Percentiles rank a stretch among this genome's conserved stretches.
These are phyloP conservation scores for Vireo griseus DNA, from an alignment of 2,797 vertebrate genomes.

Conservation along the genomic window DNA sequence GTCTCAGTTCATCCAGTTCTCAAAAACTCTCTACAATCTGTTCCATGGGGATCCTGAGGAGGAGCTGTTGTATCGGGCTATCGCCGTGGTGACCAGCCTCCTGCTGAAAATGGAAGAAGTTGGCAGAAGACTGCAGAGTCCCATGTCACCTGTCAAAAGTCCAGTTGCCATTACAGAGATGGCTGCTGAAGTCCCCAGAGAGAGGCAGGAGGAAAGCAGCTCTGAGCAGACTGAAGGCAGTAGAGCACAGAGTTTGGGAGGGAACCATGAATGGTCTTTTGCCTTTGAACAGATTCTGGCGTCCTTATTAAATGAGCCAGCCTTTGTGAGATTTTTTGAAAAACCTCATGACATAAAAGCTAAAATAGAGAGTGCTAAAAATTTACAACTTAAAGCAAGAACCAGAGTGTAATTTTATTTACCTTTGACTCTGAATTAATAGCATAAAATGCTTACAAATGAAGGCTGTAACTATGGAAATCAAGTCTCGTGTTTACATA, in stretches of 20 bases:
- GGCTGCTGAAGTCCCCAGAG: not conserved
- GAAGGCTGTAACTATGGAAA: slow-evolving; percentile 11
- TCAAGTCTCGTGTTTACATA: slow-evolving; percentile 13
- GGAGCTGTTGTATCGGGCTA: slow-evolving; percentile 87
- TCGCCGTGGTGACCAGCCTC: slow-evolving; percentile 91
- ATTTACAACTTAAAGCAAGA: slow-evolving; percentile 81
- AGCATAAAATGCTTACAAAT: not conserved
- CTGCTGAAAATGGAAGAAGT: slow-evolving; percentile 95
- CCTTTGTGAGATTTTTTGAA: slow-evolving; percentile 91
- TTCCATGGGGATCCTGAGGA: slow-evolving; percentile 93
- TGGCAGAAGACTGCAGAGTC: slow-evolving; percentile 83
- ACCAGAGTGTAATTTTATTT: slow-evolving; percentile 58
- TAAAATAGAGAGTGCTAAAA: slow-evolving; percentile 81
- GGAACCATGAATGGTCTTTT: slow-evolving; percentile 88
- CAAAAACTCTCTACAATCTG: slow-evolving; percentile 93
- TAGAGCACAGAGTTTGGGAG: not conserved
- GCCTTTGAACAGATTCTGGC: slow-evolving; percentile 98
- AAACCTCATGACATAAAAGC: slow-evolving; percentile 80
- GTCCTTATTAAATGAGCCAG: slow-evolving; percentile 92
- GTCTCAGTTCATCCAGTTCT: slow-evolving; percentile 96
- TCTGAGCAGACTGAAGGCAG: not conserved
- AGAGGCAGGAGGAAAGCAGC: slow-evolving; percentile 7
- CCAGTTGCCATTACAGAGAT: not conserved
- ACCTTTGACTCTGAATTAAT: not conserved
- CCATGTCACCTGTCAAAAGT: slow-evolving; percentile 34